phyloP scores from a whole-genome alignment of 92 coral and sea anemone species.

The Porites cylindrica region DNA sequence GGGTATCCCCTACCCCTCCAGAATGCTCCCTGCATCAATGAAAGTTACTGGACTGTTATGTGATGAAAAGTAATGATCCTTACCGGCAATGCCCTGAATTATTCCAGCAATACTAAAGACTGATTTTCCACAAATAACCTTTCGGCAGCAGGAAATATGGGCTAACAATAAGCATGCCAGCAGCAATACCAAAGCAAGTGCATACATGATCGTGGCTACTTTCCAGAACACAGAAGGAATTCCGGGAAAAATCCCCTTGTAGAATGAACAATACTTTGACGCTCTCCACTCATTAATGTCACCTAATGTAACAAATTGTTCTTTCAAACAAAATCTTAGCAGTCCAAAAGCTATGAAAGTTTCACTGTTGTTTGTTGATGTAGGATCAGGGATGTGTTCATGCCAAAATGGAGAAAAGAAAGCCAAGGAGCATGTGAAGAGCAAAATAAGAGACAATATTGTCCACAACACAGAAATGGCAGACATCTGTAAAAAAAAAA shows the following conservation, averaged over 20 bases:
- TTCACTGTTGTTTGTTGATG: slow-evolving; percentile 68
- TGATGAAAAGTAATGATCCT: background rate
- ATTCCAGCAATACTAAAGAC: slow-evolving; percentile 75
- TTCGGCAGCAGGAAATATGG: slow-evolving; percentile 73
- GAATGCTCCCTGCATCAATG: too few relatives aligned
- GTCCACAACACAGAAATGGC: slow-evolving; percentile 83
- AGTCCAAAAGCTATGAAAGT: slow-evolving; percentile 84
- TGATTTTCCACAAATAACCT: slow-evolving; percentile 64
- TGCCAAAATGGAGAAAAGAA: slow-evolving; percentile 90
- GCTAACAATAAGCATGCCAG: slow-evolving; percentile 69
- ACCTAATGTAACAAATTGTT: slow-evolving; percentile 68
- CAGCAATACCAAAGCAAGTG: slow-evolving; percentile 63
- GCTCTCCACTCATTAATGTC: slow-evolving; percentile 82
- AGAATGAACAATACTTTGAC: slow-evolving; percentile 76
- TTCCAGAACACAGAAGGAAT: slow-evolving; percentile 90
- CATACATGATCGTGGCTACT: slow-evolving; percentile 71
- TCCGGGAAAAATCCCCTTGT: slow-evolving; percentile 68
- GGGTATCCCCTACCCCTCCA: too few relatives aligned
- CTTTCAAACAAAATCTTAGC: slow-evolving; percentile 75
- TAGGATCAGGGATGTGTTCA: slow-evolving; percentile 75
- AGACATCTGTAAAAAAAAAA: slow-evolving; percentile 57
- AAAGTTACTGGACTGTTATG: too few relatives aligned
- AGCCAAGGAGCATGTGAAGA: slow-evolving; percentile 68
- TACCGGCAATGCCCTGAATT: slow-evolving; percentile 82
- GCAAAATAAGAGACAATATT: slow-evolving; percentile 64